Evolutionary conservation across 2,888 invertebrate genomes (phyloP), one percentile per base, ranked within the genome.

Genomic region (Leptarthrus brevirostris): DNA sequence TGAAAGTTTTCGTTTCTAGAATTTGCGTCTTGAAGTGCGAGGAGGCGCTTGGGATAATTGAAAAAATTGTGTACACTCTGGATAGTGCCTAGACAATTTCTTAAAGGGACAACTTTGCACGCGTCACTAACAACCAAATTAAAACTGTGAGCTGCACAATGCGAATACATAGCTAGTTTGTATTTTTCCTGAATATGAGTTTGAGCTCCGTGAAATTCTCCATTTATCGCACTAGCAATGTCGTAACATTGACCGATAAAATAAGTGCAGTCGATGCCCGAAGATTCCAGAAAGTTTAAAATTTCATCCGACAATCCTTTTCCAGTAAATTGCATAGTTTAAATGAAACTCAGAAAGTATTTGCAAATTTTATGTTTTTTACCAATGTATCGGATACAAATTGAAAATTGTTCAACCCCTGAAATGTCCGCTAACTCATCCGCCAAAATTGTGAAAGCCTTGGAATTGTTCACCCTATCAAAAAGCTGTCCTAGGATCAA

Each of bases 201-300:
- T 73, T 73, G 73, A 24, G 47, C 73, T 47, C 73, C 73, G 22
- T 73, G 61, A 34, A 73, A 44, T 47, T 64, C 61, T 22, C 73
- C 73, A 64, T 20, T 49, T 26, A 73, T 47, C 14, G 73, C 24
- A 16, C 20, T 44, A 30, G 73, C 73, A n/a, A 49, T 61, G 52
- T 73, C 61, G 26, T 58, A 56, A 14, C 26, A 3, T 77, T 40
- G 74, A 24, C 71, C 78, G 77, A 1, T 74, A 74, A 36, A 77
- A 78, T 3, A n/a, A n/a, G n/a, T n/a, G n/a, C n/a, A n/a, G n/a
- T n/a, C n/a, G n/a, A n/a, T n/a, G n/a, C n/a, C n/a, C n/a, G n/a
- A n/a, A n/a, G n/a, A n/a, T n/a, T n/a, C n/a, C n/a, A n/a, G n/a
- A n/a, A n/a, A n/a, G n/a, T n/a, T n/a, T n/a, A n/a, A n/a, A n/a